Evolutionary conservation across 2,888 invertebrate genomes (phyloP).

Genomic region (Stenichneumon culpator): DNA sequence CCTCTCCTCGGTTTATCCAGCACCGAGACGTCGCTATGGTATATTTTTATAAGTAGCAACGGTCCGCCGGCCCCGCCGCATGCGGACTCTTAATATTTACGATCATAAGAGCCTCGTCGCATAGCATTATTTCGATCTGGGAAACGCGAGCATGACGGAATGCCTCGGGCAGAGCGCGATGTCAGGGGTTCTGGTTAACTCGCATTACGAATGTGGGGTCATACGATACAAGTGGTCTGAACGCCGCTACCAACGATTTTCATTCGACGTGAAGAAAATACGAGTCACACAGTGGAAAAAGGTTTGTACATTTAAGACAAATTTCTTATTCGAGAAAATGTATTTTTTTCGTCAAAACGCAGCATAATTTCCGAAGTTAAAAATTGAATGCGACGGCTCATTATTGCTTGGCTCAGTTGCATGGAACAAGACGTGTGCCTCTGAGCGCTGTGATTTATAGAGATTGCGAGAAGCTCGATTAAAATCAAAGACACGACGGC

Average conservation of each 20-base stretch:
- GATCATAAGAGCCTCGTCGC: constrained; percentile 82
- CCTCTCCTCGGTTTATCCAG: constrained; percentile 54
- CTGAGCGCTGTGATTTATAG: constrained; percentile 39
- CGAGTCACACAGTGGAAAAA: background rate
- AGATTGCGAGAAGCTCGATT: constrained; percentile 46
- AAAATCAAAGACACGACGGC: constrained; percentile 57
- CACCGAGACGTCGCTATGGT: constrained; percentile 20
- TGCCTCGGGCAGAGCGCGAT: constrained; percentile 73
- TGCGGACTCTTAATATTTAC: constrained; percentile 80
- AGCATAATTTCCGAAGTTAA: background rate
- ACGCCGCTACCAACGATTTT: background rate
- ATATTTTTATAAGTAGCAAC: constrained; percentile 18
- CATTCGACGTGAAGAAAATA: background rate
- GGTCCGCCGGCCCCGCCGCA: constrained; percentile 24
- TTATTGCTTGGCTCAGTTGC: background rate
- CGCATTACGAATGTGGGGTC: constrained; percentile 61
- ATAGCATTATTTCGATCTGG: constrained; percentile 84
- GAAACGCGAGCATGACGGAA: constrained; percentile 85
- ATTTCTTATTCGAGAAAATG: background rate
- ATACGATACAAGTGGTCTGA: constrained; percentile 8
- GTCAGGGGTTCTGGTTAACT: constrained; percentile 33
- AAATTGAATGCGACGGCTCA: background rate
- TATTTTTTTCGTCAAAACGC: background rate
- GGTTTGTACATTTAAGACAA: too few relatives aligned
- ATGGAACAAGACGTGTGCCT: constrained; percentile 21